Conservation (phyloP, 1,140 invertebrate species). For the Aphis gossypii region DNA sequence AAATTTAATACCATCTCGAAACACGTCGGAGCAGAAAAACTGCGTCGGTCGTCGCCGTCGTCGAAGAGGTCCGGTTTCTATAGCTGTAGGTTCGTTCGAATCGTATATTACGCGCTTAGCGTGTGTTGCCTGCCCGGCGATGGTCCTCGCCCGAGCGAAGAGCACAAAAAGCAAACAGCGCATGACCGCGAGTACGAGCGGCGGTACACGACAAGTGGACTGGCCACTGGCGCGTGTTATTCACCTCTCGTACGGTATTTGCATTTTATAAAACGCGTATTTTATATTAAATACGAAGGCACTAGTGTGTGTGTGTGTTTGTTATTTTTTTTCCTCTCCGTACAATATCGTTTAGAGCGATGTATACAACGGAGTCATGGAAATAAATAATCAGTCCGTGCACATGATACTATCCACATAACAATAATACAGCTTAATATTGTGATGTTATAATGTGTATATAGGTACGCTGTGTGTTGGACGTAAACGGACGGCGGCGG, state of each 20-base stretch:
- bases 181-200: neutral
- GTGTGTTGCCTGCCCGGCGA: neutral
- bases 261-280: neutral
- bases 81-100: neutral
- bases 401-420: neutral
- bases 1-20: neutral
- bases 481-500: neutral
- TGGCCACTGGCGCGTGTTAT: conserved; percentile 3
- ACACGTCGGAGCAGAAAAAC: neutral
- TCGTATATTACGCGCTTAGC: no score
- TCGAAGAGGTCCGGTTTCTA: neutral
- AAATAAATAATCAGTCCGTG: neutral
- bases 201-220: neutral
- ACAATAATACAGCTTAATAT: neutral
- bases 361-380: neutral
- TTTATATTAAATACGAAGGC: no score
- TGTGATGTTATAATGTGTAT: neutral
- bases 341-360: neutral
- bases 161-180: conserved; percentile 31
- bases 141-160: neutral
- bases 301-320: neutral
- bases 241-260: conserved; percentile 21
- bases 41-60: neutral
- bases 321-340: neutral
- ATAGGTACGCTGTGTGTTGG: neutral